Percentiles rank a stretch among this genome's conserved stretches.
Evolutionary conservation across 2,113 vertebrate genomes (phyloP).

Genomic region (Hystrix brachyura): DNA sequence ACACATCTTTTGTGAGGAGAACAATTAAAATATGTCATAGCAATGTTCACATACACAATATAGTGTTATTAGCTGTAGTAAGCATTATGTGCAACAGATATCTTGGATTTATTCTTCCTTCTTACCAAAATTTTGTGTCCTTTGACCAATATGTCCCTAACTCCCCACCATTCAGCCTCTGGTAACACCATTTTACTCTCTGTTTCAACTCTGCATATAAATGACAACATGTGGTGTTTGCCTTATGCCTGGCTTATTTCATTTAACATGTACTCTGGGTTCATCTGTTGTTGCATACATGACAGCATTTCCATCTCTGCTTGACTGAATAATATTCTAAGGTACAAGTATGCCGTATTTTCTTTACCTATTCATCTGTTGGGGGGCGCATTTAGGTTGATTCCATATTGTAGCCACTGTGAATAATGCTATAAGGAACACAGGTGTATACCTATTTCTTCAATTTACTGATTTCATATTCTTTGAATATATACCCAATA

Average conservation of each 20-base stretch:
- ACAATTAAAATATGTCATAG: neutral
- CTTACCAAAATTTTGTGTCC: neutral
- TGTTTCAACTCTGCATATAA: neutral
- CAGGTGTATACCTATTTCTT: neutral
- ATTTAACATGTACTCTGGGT: neutral
- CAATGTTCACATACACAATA: neutral
- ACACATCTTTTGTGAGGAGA: neutral
- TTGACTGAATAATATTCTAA: neutral
- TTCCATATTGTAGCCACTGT: neutral
- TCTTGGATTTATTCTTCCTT: neutral
- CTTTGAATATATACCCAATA: neutral
- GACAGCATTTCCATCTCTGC: neutral
- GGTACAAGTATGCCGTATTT: neutral
- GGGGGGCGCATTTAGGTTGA: neutral
- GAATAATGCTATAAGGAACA: neutral
- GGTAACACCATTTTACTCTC: neutral
- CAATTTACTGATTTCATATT: neutral
- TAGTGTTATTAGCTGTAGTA: neutral
- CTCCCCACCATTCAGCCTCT: neutral
- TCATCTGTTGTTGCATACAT: neutral
- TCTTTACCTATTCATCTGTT: neutral
- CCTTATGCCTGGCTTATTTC: neutral
- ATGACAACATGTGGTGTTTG: neutral
- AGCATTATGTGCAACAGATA: neutral
- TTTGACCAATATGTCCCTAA: neutral